Conservation (phyloP, 2,888 invertebrate genomes). For the Villa cingulata region DNA sequence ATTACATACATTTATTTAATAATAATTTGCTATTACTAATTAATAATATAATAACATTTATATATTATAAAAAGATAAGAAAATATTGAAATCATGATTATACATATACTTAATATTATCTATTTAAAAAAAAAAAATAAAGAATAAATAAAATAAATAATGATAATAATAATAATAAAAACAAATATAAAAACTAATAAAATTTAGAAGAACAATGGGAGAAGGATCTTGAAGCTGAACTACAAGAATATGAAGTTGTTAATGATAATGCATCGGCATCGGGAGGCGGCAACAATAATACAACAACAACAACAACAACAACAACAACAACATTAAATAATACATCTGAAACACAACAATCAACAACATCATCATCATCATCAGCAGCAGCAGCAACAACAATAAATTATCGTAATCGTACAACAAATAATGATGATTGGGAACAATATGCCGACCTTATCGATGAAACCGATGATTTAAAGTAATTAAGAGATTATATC, state of each 20-base stretch:
- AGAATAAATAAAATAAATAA: too few species aligned
- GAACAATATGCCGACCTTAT: conserved; percentile 36
- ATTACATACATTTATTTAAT: too few species aligned
- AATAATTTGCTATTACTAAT: too few species aligned
- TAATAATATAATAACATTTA: too few species aligned
- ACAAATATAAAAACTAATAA: conserved; percentile 6
- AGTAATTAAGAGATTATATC: conserved; percentile 39
- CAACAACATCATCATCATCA: conserved; percentile 28
- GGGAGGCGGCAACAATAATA: conserved; percentile 12
- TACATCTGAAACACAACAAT: conserved; percentile 6
- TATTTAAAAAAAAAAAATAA: too few species aligned
- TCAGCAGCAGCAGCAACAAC: too few species aligned
- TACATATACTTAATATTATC: too few species aligned
- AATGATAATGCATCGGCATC: conserved; percentile 36
- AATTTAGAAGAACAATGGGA: conserved; percentile 80
- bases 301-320: conserved; percentile 15
- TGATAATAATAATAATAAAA: too few species aligned
- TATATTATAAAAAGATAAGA: too few species aligned
- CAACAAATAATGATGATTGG: conserved; percentile 34
- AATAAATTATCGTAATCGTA: conserved; percentile 29
- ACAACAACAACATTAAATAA: conserved; percentile 23
- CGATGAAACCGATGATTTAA: conserved; percentile 38
- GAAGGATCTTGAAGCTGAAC: conserved; percentile 86
- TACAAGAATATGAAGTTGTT: conserved; percentile 90
- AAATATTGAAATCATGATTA: too few species aligned